These are phyloP conservation scores for Mola mola DNA, from an alignment of 2,113 vertebrate genomes.

Conservation along the genomic window DNA sequence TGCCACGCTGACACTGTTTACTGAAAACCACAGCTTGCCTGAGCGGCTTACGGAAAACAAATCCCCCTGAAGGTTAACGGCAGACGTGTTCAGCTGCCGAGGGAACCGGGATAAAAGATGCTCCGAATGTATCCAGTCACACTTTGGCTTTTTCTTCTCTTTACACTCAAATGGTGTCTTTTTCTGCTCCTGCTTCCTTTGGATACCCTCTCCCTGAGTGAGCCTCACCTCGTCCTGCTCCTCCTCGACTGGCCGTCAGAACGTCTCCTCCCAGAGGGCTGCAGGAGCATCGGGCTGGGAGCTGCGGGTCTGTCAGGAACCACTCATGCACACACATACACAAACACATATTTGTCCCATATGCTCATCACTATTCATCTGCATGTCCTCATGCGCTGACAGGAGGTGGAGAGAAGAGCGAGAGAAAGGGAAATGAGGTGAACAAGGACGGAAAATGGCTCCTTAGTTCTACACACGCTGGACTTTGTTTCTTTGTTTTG, in stretches of 20 bases:
- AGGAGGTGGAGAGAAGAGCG: slow-evolving; percentile 37
- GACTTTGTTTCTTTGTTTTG: too few relatives aligned
- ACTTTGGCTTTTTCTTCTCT: slow-evolving; percentile 1
- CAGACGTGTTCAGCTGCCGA: slow-evolving; percentile 6
- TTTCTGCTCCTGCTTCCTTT: too few relatives aligned
- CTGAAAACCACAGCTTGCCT: slow-evolving; percentile 26
- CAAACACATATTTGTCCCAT: slow-evolving; percentile 55
- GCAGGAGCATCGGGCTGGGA: slow-evolving; percentile 46
- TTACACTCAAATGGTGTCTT: too few relatives aligned
- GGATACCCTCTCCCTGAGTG: too few relatives aligned
- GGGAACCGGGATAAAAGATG: slow-evolving; percentile 3
- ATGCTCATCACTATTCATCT: slow-evolving; percentile 74
- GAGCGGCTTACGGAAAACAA: slow-evolving; percentile 25
- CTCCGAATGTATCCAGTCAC: too few relatives aligned
- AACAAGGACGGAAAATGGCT: too few relatives aligned
- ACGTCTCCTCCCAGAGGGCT: slow-evolving; percentile 60
- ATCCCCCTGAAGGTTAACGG: slow-evolving; percentile 27
- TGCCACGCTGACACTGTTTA: slow-evolving; percentile 49
- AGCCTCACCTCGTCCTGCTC: too few relatives aligned
- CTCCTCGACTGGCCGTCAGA: slow-evolving; percentile 31
- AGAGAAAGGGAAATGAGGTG: slow-evolving; percentile 13
- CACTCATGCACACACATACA: slow-evolving; percentile 43
- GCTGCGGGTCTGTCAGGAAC: slow-evolving; percentile 44
- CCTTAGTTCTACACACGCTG: too few relatives aligned
- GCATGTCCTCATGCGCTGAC: slow-evolving; percentile 47